These are phyloP conservation scores for Chionoecetes opilio DNA, from an alignment of 1,140 invertebrate genomes.

Conservation along the genomic window DNA sequence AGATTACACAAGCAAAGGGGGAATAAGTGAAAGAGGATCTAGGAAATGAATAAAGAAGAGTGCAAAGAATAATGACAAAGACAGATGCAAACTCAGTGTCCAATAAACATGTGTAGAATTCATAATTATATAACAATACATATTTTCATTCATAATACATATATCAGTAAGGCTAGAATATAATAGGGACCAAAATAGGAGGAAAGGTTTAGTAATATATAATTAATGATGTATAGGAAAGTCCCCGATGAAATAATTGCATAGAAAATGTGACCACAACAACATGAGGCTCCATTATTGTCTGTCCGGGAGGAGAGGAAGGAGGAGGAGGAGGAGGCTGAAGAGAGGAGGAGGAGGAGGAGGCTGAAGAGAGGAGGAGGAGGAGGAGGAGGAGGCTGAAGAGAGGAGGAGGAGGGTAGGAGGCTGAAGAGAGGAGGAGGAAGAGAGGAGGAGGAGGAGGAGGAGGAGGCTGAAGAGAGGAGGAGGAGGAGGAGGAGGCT, in stretches of 20 bases:
- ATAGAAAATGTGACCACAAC: neutral
- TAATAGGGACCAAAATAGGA: neutral
- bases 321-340: neutral
- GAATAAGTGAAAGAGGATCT: neutral
- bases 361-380: neutral
- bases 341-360: neutral
- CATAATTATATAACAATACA: neutral
- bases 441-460: too few species aligned
- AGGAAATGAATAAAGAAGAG: neutral
- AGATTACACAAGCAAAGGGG: neutral
- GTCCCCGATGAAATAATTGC: neutral
- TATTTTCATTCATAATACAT: neutral
- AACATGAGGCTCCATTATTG: constrained; percentile 19
- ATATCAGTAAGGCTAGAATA: neutral
- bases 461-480: too few species aligned
- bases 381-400: neutral
- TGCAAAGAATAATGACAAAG: neutral
- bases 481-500: too few species aligned
- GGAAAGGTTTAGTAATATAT: neutral
- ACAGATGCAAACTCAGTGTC: neutral
- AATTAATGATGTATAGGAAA: neutral
- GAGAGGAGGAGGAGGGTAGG: neutral
- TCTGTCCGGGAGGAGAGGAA: neutral
- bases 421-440: too few species aligned
- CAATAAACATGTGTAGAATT: neutral